phyloP scores from a whole-genome alignment of 2,888 invertebrate genomes.

The Trypoxylon attenuatum region DNA sequence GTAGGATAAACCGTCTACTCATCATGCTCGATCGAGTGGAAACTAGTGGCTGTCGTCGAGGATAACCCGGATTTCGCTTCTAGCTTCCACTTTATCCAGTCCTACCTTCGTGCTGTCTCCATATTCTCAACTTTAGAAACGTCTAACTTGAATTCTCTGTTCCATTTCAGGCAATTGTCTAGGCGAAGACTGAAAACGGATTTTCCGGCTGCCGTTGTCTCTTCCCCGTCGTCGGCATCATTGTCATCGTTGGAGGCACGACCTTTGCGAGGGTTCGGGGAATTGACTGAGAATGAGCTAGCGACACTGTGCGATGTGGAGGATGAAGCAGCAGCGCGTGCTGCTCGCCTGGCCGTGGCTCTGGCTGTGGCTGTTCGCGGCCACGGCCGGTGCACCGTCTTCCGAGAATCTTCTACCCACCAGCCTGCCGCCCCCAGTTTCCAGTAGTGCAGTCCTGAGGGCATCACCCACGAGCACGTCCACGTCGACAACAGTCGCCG shows the following conservation, averaged over 20 bases:
- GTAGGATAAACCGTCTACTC: constrained; percentile 38
- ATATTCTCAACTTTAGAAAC: neutral
- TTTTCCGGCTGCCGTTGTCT: constrained; percentile 9
- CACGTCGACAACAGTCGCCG: constrained; percentile 25
- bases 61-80: constrained; percentile 44
- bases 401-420: constrained; percentile 42
- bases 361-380: constrained; percentile 70
- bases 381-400: constrained; percentile 63
- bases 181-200: constrained; percentile 1
- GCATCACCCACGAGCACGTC: constrained; percentile 29
- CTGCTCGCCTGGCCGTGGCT: constrained; percentile 71
- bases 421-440: constrained; percentile 31
- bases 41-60: constrained; percentile 47
- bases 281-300: constrained; percentile 69
- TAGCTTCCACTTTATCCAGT: constrained; percentile 15
- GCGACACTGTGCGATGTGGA: constrained; percentile 70
- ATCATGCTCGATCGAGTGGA: constrained; percentile 49
- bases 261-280: constrained; percentile 22
- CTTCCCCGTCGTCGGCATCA: neutral
- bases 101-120: neutral
- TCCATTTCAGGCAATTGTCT: constrained; percentile 51
- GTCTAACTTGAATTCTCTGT: constrained; percentile 4
- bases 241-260: constrained; percentile 10
- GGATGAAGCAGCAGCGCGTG: constrained; percentile 70
- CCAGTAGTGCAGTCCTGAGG: constrained; percentile 6